These are phyloP conservation scores for Eutrigla gurnardus DNA, from an alignment of 2,797 vertebrate species.

Conservation along the genomic window DNA sequence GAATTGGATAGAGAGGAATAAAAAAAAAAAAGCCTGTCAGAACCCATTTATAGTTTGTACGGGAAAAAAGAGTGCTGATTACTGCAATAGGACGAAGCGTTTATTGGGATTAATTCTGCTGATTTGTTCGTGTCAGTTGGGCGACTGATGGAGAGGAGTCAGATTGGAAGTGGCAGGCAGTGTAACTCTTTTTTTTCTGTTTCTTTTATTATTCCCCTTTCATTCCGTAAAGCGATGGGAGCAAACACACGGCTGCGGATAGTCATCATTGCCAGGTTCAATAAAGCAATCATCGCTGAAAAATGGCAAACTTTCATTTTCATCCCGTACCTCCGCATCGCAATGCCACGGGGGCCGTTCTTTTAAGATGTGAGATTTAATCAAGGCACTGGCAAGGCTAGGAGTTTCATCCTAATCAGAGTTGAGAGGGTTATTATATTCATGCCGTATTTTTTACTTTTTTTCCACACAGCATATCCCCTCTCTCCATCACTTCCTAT, in stretches of 20 bases:
- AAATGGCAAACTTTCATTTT: conserved; percentile 76
- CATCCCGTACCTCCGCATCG: conserved; percentile 42
- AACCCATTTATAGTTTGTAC: conserved; percentile 74
- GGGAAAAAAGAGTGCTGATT: conserved; percentile 75
- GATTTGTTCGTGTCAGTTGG: conserved; percentile 74
- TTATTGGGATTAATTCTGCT: conserved; percentile 74
- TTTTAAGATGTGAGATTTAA: conserved; percentile 75
- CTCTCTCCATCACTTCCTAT: conserved; percentile 46
- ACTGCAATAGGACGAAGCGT: conserved; percentile 65
- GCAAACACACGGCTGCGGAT: conserved; percentile 41
- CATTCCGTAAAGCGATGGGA: conserved; percentile 42
- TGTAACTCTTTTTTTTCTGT: conserved; percentile 14
- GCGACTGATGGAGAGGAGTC: conserved; percentile 58
- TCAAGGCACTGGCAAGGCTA: conserved; percentile 75
- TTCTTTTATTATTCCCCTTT: conserved; percentile 18
- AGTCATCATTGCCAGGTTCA: conserved; percentile 72
- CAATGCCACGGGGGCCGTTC: conserved; percentile 59
- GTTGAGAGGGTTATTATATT: conserved; percentile 71
- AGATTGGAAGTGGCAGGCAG: conserved; percentile 51
- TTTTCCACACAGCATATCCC: conserved; percentile 38
- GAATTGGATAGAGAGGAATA: conserved; percentile 41
- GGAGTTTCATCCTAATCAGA: conserved; percentile 76
- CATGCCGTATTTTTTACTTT: not conserved
- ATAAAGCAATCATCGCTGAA: conserved; percentile 76
- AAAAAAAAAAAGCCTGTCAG: conserved; percentile 32